Evolutionary conservation across 1,140 invertebrate genomes (phyloP), one percentile per base, ranked within the genome.

Genomic region (Sinella curviseta): DNA sequence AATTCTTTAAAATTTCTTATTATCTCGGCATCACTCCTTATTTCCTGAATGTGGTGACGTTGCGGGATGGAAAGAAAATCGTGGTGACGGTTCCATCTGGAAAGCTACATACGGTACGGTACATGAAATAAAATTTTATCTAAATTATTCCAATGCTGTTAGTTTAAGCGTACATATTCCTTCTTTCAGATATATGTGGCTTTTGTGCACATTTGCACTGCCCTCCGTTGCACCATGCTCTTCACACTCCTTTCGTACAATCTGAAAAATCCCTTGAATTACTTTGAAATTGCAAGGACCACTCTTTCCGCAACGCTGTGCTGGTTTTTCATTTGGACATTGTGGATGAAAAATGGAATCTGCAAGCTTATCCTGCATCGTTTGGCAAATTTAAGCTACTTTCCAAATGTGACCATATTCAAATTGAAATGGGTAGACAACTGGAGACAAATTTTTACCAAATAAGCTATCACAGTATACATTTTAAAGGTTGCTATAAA

Each of bases 181-280:
- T 48, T 48, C 39, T 48, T 48, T 8, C 39, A 48, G 39, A 20
- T 20, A 48, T 48, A 12, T 12, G 39, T 48, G 8, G 20, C 20
- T 20, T 48, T 48, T 48, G 39, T 48, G 8, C 39, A 48, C 20
- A 20, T 48, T 48, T 48, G 39, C 20, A 48, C 39, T 12, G 39
- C 39, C 8, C 20, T 48, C 20, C 39, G 39, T 8, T 48, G 39
- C 39, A 20, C 20, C 39, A 91, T 85, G 83, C 87, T 0, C 85
- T 48, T 48, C 39, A 48, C 39, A 20, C 20, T 48, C 8, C 57
- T 65, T 65, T 17, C 14, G 4, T 65, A 65, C 57, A n/a, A 65
- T 26, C 8, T 65, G 24, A 65, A 26, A 16, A 65, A 65, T 26
- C 57, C 57, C 24, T 8, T 65, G 16, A 65, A 65, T 26, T 65